Percentiles rank a stretch among this genome's conserved stretches.
Conservation (phyloP, 2,888 invertebrate species). For the Leptinotarsa juncta region DNA sequence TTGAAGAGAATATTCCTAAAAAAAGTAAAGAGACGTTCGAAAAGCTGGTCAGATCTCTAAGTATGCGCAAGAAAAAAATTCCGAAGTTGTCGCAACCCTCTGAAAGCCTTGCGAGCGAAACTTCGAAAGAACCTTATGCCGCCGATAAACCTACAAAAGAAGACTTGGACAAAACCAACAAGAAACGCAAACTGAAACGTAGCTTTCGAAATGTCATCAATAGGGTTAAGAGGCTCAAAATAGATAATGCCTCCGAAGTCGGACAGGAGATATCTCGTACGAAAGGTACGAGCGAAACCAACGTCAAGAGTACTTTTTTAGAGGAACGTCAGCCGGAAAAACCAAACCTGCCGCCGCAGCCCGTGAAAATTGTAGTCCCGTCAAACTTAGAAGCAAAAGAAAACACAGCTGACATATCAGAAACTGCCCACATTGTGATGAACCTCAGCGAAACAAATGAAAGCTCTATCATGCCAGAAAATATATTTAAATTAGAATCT, state of each 20-base stretch:
- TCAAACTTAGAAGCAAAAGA: constrained; percentile 52
- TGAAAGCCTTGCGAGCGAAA: constrained; percentile 18
- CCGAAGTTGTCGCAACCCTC: constrained; percentile 31
- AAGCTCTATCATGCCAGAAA: constrained; percentile 53
- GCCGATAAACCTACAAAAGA: constrained; percentile 13
- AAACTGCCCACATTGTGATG: constrained; percentile 53
- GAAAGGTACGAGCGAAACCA: constrained; percentile 24
- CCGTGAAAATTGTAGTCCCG: constrained; percentile 42
- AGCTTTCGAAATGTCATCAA: constrained; percentile 56
- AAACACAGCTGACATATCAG: constrained; percentile 50
- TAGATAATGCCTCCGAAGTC: constrained; percentile 40
- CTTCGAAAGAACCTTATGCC: not conserved
- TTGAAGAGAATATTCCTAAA: constrained; percentile 13
- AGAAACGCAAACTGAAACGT: constrained; percentile 52
- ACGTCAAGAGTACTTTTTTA: constrained; percentile 49
- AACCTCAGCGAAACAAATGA: constrained; percentile 49
- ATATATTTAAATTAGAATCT: constrained; percentile 53
- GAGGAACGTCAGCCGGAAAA: constrained; percentile 44
- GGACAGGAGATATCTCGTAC: constrained; percentile 11
- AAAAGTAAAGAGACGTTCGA: constrained; percentile 44
- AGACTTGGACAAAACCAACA: constrained; percentile 35
- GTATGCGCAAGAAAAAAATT: constrained; percentile 45
- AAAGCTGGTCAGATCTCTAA: constrained; percentile 47
- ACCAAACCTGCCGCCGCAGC: constrained; percentile 28
- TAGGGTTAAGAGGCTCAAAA: constrained; percentile 55